Evolutionary conservation across 1,140 invertebrate genomes (phyloP), one percentile per base, ranked within the genome.

Genomic region (Drosophila miranda): DNA sequence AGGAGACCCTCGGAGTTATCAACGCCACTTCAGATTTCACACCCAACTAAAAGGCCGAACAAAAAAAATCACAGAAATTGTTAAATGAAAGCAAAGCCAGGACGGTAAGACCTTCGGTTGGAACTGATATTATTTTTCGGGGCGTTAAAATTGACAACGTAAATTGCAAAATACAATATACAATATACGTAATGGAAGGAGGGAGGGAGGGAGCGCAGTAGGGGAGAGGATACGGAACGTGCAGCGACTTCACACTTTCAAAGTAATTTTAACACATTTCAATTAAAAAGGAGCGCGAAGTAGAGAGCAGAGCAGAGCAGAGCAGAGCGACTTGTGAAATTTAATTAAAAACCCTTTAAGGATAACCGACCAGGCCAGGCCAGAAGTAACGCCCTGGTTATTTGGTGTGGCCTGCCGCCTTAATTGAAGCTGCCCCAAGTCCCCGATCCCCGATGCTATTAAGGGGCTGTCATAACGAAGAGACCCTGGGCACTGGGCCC

Each of bases 241-340:
- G 53, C 46, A 58, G 44, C 21, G 58, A 87, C 64, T 86, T 86
- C 77, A 86, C 81, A 86, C 81, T 87, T 86, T 86, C 82, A 87
- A 86, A 86, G 82, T 82, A 75, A 86, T 86, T 86, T 86, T 81
- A 84, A 87, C 81, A 86, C 81, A 86, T 86, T 86, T 86, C 81
- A 86, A 86, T 86, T 86, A 86, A 81, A 86, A 38, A 13, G 34
- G 80, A 72, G 62, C 46, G 23, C 3, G 5, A 26, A 26, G 23
- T 0, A 5, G 34, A 11, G 34, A 23, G 4, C 2, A 3, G 21
- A 23, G 21, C 21, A 3, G 9, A 38, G 34, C 11, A 11, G 1
- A 11, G 0, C 9, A 1, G 1, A 38, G 34, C 3, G 3, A 11
- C 81, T 69, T 86, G 81, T 86, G 81, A 86, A 86, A 86, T 86